These are phyloP conservation scores for Antigone vipio DNA, from an alignment of 2,113 vertebrate species.

Conservation along the genomic window DNA sequence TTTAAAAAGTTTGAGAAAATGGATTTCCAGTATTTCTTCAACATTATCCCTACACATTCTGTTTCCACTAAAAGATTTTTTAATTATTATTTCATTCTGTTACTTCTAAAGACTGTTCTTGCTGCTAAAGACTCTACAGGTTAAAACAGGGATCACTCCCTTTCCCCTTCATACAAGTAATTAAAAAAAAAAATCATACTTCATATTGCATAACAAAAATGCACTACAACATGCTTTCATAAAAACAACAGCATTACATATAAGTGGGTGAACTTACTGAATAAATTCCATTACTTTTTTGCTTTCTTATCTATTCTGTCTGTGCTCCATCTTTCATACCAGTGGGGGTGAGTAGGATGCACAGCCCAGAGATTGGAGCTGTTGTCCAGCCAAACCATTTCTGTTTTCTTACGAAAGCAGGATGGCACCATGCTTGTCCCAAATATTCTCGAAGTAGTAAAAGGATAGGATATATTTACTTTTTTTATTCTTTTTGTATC, in stretches of 20 bases:
- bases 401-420: neutral
- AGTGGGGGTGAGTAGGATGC: neutral
- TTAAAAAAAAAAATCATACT: neutral
- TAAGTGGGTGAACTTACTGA: neutral
- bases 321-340: neutral
- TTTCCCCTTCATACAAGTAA: neutral
- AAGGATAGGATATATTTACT: neutral
- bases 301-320: neutral
- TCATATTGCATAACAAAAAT: neutral
- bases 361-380: neutral
- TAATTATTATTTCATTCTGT: neutral
- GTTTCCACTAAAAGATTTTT: neutral
- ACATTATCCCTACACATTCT: neutral
- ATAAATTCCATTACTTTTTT: neutral
- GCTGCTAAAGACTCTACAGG: neutral
- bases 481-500: too few species aligned
- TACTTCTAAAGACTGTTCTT: neutral
- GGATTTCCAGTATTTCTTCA: slow-evolving; percentile 31
- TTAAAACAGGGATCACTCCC: neutral
- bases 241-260: neutral
- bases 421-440: neutral
- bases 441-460: neutral
- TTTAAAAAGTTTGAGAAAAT: slow-evolving; percentile 36
- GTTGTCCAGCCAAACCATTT: neutral
- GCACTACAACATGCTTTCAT: neutral